Evolutionary conservation across 2,113 vertebrate genomes (phyloP).

Genomic region (Dipodomys stephensi): DNA sequence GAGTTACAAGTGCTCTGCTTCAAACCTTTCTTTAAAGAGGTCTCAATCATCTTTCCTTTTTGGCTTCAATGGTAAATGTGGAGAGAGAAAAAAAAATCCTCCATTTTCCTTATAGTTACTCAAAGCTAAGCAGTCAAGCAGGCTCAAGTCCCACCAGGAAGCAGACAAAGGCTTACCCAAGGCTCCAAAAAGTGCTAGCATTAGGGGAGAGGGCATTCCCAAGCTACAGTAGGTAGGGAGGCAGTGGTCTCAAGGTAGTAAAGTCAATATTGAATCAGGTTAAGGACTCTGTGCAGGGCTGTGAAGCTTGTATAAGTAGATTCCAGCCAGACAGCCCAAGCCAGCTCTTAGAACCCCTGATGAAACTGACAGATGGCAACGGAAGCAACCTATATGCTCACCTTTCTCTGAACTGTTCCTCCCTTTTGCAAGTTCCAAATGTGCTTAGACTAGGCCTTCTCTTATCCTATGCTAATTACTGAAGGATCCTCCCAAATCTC

Average conservation of each 20-base stretch:
- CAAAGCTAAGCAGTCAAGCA: neutral
- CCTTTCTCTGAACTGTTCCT: conserved; percentile 35
- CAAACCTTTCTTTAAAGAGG: conserved; percentile 11
- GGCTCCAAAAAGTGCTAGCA: neutral
- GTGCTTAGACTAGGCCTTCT: neutral
- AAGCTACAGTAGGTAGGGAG: neutral
- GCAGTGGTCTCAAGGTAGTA: conserved; percentile 61
- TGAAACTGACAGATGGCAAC: conserved; percentile 50
- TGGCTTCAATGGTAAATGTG: neutral
- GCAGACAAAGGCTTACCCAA: conserved; percentile 18
- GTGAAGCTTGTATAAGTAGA: conserved; percentile 58
- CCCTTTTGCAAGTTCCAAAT: neutral
- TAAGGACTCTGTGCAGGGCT: conserved; percentile 51
- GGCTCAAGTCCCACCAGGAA: conserved; percentile 33
- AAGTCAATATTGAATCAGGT: conserved; percentile 67
- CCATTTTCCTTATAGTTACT: conserved; percentile 23
- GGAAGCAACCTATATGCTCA: conserved; percentile 16
- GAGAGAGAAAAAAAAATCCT: conserved; percentile 16
- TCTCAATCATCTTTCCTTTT: conserved; percentile 23
- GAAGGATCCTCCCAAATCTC: conserved; percentile 37
- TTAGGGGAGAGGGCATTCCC: conserved; percentile 62
- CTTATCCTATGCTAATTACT: neutral
- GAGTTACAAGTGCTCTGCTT: neutral
- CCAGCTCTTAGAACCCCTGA: conserved; percentile 53
- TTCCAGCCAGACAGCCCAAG: conserved; percentile 70